Evolutionary conservation across 2,888 invertebrate genomes (phyloP), one percentile per base, ranked within the genome.

Genomic region (Philopedon plagiatum): DNA sequence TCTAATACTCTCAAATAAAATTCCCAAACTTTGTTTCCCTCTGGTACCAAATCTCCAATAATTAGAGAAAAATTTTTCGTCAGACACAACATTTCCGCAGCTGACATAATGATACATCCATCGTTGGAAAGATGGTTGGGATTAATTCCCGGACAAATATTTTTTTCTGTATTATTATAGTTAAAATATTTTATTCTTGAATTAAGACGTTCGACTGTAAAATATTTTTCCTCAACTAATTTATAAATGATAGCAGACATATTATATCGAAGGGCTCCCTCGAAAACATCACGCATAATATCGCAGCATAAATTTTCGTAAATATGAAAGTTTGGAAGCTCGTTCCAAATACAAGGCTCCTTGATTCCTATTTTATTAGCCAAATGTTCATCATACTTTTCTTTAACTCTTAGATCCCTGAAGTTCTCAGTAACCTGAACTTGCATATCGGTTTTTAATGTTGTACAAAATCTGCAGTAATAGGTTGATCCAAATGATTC

Each of bases 281-380:
- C 73, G 46, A 21, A 54, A 13, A 75, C 15, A 58, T 76, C 76
- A 51, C 75, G 71, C 74, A 76, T 76, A 8, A 76, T 67, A 66
- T 76, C 74, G 18, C 58, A 61, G 5, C 39, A 29, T n/a, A 71
- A 32, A 57, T 76, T 75, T 9, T 64, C 54, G 37, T 63, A 57
- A 9, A 60, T 67, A 67, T 72, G 69, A 65, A 72, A 74, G 21
- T 65, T 18, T 11, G 23, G 23, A 5, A 64, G 23, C 8, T 65
- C 11, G 37, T 75, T 63, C 64, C 64, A 73, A 1, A 65, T 13
- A 26, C 69, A 69, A 18, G 5, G 9, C 54, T 75, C 69, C 41
- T 75, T 73, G 15, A 69, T 9, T 8, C 74, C 74, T 23, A 62
- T 21, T 15, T 34, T 64, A 49, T 58, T 37, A 9, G 8, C 3